These are phyloP conservation scores for Panthera tigris DNA, from an alignment of 2,113 vertebrate species.

Conservation along the genomic window DNA sequence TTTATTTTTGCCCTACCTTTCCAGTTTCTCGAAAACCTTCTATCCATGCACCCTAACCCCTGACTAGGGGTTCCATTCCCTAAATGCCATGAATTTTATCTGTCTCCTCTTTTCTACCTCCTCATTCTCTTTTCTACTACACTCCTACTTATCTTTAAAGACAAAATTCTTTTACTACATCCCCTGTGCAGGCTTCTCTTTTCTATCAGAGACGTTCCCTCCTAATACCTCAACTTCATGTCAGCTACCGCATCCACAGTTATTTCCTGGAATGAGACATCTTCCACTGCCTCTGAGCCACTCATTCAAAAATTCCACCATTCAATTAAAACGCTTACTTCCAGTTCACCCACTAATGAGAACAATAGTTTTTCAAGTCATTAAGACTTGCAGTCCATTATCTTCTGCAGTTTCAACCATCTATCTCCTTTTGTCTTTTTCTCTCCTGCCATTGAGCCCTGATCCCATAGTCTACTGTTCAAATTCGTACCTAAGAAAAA, in stretches of 20 bases:
- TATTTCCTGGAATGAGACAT: not conserved
- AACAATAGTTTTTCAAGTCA: not conserved
- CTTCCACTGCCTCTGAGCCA: not conserved
- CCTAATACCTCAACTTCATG: not conserved
- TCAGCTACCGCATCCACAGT: not conserved
- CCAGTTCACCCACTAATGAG: not conserved
- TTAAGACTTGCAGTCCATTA: not conserved
- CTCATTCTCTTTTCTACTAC: not conserved
- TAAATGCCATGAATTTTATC: not conserved
- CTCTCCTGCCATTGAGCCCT: not conserved
- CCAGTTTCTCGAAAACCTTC: not conserved
- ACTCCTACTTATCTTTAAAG: not conserved
- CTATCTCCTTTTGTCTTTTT: not conserved
- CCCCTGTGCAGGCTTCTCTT: not conserved
- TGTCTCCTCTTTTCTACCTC: not conserved
- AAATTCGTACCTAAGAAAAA: constrained; percentile 22
- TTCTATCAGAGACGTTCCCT: not conserved
- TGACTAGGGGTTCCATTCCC: not conserved
- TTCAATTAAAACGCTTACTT: not conserved
- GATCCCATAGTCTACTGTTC: not conserved
- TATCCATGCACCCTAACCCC: not conserved
- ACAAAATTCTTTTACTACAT: not conserved
- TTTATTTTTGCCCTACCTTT: constrained; percentile 24
- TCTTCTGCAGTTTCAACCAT: not conserved
- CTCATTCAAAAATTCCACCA: not conserved